Base-by-base conservation (phyloP, 2,888 invertebrate species). In the Sarcophaga rosellei region DNA sequence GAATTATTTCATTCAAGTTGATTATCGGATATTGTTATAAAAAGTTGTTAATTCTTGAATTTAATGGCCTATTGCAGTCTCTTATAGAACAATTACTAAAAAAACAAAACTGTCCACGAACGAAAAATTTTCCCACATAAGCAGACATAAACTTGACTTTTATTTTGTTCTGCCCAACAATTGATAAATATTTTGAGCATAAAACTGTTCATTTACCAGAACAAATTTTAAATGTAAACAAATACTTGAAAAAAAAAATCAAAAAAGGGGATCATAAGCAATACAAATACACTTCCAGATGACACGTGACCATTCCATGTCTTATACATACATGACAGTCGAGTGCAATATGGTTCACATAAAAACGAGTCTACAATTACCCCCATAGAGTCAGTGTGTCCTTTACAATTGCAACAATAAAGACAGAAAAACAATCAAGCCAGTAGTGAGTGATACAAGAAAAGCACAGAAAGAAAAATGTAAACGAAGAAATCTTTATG, bases 171-270 rank as follows among this genome's bases (percentile, higher is more conserved):
- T 53, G 74, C 21, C 59, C 25, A 63, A 69, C 72, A 59, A 77
- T 76, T 80, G 63, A 68, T 68, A 72, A 53, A 70, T 76, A 62
- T 76, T 84, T 74, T 76, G 63, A 81, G 76, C 45, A 69, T 68
- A 72, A 75, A 68, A 75, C 70, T 81, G 80, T 86, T 81, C 78
- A 75, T 72, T 78, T 77, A 86, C 78, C 86, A 78, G 81, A 86
- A 86, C 86, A 86, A 84, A 86, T 86, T 78, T 84, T 72, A 81
- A 86, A 84, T 44, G 68, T 78, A 86, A 86, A 84, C 82, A 87
- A 87, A 85, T 81, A 85, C 79, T 85, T 82, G 74, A 79, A 53
- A 15, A 53, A 53, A 23, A 21, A 10, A 62, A 76, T 62, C 63
- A 74, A 62, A 73, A 57, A 20, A 82, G 65, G 25, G 78, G 35